Conservation (phyloP, 2,888 invertebrate species). For the Meiosimyza platycephala region DNA sequence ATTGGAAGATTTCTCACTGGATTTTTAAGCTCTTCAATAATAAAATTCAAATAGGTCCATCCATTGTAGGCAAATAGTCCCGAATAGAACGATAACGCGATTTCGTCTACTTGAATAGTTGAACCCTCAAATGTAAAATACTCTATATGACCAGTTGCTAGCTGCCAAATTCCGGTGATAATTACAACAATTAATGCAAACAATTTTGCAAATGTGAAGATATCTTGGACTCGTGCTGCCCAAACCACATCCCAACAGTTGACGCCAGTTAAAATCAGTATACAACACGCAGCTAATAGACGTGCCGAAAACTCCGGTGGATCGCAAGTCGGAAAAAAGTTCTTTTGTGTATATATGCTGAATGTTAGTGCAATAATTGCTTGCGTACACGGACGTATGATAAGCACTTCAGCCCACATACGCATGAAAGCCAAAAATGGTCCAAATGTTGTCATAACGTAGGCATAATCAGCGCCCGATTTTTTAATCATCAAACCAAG, state of each 20-base stretch:
- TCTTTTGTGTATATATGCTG: conserved; percentile 94
- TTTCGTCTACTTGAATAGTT: conserved; percentile 85
- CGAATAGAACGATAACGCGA: conserved; percentile 98
- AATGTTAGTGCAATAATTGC: conserved; percentile 98
- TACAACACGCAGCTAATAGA: conserved; percentile 91
- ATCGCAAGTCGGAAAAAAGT: conserved; percentile 93
- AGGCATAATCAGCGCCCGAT: conserved; percentile 98
- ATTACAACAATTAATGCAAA: conserved; percentile 95
- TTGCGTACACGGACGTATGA: conserved; percentile 93
- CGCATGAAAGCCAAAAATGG: conserved; percentile 96
- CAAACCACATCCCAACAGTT: conserved; percentile 98
- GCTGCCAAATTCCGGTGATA: conserved; percentile 89
- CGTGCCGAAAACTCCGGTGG: conserved; percentile 90
- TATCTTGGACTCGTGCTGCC: conserved; percentile 95
- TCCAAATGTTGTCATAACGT: conserved; percentile 98
- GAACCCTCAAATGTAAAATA: conserved; percentile 95
- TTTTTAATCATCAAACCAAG: conserved; percentile 94
- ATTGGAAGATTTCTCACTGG: conserved; percentile 94
- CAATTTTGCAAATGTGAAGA: conserved; percentile 97
- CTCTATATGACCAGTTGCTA: conserved; percentile 86
- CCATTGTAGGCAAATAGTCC: conserved; percentile 99
- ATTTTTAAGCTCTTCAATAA: conserved; percentile 98
- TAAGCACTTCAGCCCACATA: conserved; percentile 99
- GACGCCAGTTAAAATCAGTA: conserved; percentile 92
- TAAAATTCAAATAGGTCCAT: conserved; percentile 99